Evolutionary conservation across 1,140 invertebrate species (phyloP), one percentile per base, ranked within the genome.

Genomic region (Fopius arisanus): DNA sequence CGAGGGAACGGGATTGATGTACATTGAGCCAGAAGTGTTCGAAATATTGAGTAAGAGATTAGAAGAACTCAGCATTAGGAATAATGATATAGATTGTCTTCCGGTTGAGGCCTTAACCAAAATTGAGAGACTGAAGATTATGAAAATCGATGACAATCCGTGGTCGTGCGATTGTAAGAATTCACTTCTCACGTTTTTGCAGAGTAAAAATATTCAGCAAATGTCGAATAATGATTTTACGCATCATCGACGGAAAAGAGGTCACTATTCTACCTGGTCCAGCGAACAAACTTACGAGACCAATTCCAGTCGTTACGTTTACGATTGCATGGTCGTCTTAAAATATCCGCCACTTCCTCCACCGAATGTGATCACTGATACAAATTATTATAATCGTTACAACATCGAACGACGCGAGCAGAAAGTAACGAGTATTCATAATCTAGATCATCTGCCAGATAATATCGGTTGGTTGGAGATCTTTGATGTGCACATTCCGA

Each of bases 61-160:
- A 2, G 78, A 82, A 65, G 75, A 70, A 0, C 65, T 84, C 7
- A 79, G 76, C n/a, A 41, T 84, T 23, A 77, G 79, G 19, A 80
- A 84, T 51, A 84, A 84, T 40, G 82, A 83, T 70, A 73, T 84
- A n/a, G 78, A 81, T 72, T 84, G 82, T 67, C 65, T 84, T 21
- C 76, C 82, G 26, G 75, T 75, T 26, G 77, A 84, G 7, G 75
- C 77, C 7, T 26, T 84, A 3, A 21, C 28, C 0, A 62, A 74
- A 6, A 51, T 84, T 28, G 62, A 21, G 4, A 54, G 14, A 19
- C 71, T 84, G 5, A 79, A 40, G 12, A 74, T 67, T 2, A 72
- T 84, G 6, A 76, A 78, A 2, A 78, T 83, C 23, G 80, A 80
- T 33, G 78, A 79, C 1, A 84, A 84, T 62, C 82, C 82, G 1